Base-by-base conservation (phyloP, 2,888 invertebrate genomes). In the Carterocephalus palaemon region DNA sequence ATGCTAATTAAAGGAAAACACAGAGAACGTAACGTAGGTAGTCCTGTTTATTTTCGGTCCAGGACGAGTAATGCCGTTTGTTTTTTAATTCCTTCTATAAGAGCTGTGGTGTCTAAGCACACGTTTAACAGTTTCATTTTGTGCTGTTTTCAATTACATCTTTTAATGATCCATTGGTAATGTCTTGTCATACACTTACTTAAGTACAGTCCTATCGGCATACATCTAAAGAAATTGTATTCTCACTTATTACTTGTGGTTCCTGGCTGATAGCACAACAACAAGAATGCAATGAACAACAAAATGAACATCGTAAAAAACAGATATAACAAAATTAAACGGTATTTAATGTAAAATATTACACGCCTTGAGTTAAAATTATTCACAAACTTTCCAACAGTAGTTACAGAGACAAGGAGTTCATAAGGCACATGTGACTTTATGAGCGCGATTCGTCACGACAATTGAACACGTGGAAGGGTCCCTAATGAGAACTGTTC, bases 1-100 rank as follows among this genome's bases (percentile, higher is more conserved):
- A 86, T 86, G 85, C 70, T 86, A 85, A 86, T 85, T 85, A 83
- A 86, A 85, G 75, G 80, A 84, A 84, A 86, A 86, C 75, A 84
- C 59, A 56, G 67, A 64, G 70, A 70, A 68, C 67, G 74, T 63
- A 63, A n/a, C n/a, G n/a, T n/a, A n/a, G n/a, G n/a, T n/a, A 66
- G 64, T 67, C 49, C 55, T 77, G 80, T 85, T 84, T 82, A 73
- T 77, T 77, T 82, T 81, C 62, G 66, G 71, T 68, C 70, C 66
- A 61, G 62, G 65, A 67, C 60, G 74, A 71, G 70, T 63, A 59
- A 58, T 56, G 57, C 52, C 52, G 55, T 60, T 64, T 62, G 58
- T 53, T 66, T 70, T 67, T 69, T 60, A 62, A 60, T 60, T 59
- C 54, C 46, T 23, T 24, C 28, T 38, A 20, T 46, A 26, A 46